Percentiles rank a stretch among this genome's conserved stretches.
phyloP scores from a whole-genome alignment of 2,888 invertebrate genomes.

The Tridacna gigas region DNA sequence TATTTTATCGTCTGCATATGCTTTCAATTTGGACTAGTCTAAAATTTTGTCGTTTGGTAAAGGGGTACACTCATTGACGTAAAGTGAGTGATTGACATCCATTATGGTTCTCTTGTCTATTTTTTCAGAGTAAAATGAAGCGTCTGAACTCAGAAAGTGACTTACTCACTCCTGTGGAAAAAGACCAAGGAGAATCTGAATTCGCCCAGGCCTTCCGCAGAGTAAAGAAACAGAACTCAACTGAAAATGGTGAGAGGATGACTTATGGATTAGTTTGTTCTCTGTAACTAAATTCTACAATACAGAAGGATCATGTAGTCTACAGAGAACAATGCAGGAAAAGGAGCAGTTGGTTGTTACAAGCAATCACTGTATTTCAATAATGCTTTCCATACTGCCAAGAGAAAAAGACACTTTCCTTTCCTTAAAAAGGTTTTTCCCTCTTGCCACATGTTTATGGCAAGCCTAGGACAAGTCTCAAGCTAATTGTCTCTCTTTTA shows the following conservation, averaged over 20 bases:
- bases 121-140: slow-evolving; percentile 72
- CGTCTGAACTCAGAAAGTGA: slow-evolving; percentile 66
- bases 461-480: too few species aligned
- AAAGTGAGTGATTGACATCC: too few species aligned
- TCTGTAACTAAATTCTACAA: background rate
- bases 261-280: background rate
- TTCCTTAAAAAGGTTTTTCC: too few species aligned
- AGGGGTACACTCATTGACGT: too few species aligned
- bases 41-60: too few species aligned
- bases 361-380: background rate
- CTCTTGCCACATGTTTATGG: too few species aligned
- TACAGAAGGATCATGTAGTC: background rate
- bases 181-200: slow-evolving; percentile 67
- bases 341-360: background rate
- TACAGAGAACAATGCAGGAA: background rate
- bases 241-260: slow-evolving; percentile 26
- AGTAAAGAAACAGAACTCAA: slow-evolving; percentile 56
- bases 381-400: background rate
- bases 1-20: too few species aligned
- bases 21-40: too few species aligned
- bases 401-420: too few species aligned
- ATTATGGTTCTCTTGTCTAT: background rate
- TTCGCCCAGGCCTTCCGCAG: slow-evolving; percentile 64
- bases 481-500: too few species aligned
- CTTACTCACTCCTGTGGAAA: slow-evolving; percentile 45